These are phyloP conservation scores for Drosophila koepferae DNA, from an alignment of 2,888 invertebrate species.

Conservation along the genomic window DNA sequence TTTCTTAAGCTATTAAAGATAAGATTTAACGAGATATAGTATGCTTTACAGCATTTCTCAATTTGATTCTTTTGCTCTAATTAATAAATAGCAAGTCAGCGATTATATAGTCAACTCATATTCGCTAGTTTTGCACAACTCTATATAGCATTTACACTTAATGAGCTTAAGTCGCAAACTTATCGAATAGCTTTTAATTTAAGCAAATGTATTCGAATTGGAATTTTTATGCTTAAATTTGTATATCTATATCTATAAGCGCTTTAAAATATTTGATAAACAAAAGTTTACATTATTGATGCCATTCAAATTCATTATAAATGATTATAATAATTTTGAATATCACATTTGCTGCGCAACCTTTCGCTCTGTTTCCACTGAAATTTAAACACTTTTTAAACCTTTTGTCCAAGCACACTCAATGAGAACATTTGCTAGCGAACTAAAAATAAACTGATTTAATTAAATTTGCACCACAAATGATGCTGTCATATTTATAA, in stretches of 20 bases:
- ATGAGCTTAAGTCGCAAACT: neutral
- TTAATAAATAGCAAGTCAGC: too few relatives aligned
- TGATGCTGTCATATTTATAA: slow-evolving; percentile 33
- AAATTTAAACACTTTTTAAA: slow-evolving; percentile 6
- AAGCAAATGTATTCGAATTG: neutral
- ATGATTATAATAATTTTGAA: neutral
- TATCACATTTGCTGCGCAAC: neutral
- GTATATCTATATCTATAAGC: neutral
- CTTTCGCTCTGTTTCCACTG: neutral
- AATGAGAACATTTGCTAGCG: neutral
- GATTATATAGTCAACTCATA: neutral
- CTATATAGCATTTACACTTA: neutral
- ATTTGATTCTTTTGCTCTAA: neutral
- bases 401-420: slow-evolving; percentile 7
- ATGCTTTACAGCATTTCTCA: neutral
- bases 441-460: slow-evolving; percentile 14
- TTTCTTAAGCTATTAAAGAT: neutral
- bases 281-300: neutral
- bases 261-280: neutral
- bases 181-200: neutral
- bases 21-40: neutral
- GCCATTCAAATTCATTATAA: neutral
- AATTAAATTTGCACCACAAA: slow-evolving; percentile 28
- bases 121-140: neutral
- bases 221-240: neutral